Evolutionary conservation across 2,113 vertebrate genomes (phyloP).

Genomic region (Phalacrocorax carbo): DNA sequence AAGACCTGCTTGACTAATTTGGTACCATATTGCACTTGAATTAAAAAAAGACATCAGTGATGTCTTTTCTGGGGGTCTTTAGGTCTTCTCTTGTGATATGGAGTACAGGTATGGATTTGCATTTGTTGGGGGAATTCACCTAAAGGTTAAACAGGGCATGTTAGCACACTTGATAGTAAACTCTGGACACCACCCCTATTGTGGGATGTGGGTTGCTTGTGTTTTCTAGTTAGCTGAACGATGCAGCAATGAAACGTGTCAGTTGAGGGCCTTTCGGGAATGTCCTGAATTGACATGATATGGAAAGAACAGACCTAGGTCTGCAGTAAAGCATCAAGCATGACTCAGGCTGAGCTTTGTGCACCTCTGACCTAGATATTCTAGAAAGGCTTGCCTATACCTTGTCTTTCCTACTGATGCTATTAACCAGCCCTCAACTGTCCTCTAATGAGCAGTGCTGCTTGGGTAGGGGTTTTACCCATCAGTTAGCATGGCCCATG

Average conservation of each 20-base stretch:
- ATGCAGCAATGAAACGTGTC: not conserved
- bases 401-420: not conserved
- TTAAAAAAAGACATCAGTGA: not conserved
- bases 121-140: not conserved
- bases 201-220: not conserved
- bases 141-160: not conserved
- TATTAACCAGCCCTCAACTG: not conserved
- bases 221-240: conserved; percentile 27
- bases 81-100: not conserved
- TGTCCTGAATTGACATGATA: conserved; percentile 25
- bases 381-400: not conserved
- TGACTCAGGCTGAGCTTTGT: not conserved
- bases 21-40: not conserved
- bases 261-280: not conserved
- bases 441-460: not conserved
- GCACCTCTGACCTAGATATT: not conserved
- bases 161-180: not conserved
- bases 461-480: not conserved
- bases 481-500: not conserved
- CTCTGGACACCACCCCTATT: not conserved
- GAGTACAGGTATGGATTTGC: not conserved
- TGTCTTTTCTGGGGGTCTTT: not conserved
- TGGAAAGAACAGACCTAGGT: not conserved
- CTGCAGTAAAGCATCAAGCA: not conserved
- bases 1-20: not conserved